These are phyloP conservation scores for Chelonoidis abingdonii DNA, from an alignment of 2,113 vertebrate species.

Conservation along the genomic window DNA sequence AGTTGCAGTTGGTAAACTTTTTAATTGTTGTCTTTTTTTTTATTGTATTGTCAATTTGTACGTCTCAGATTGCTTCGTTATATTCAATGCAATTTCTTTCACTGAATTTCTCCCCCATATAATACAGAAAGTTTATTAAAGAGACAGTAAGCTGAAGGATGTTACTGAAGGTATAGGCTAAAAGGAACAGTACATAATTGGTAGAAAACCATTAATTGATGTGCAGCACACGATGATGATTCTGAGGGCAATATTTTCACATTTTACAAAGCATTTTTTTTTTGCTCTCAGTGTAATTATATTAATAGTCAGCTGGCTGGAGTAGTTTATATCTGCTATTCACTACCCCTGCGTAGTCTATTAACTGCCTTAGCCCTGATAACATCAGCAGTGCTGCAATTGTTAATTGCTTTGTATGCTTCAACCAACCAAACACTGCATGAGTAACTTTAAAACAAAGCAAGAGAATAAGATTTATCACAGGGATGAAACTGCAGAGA, in stretches of 20 bases:
- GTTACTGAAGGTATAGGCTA: conserved; percentile 19
- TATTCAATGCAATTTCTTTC: conserved; percentile 17
- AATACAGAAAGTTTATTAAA: conserved; percentile 39
- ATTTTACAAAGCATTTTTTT: conserved; percentile 37
- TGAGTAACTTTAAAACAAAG: conserved; percentile 43
- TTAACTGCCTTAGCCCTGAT: neutral
- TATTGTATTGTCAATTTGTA: conserved; percentile 1
- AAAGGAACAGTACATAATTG: conserved; percentile 46
- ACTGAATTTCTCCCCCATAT: conserved; percentile 11
- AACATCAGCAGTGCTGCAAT: neutral
- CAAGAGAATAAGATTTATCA: conserved; percentile 44
- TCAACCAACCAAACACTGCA: conserved; percentile 28
- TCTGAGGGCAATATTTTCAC: neutral
- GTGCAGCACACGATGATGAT: neutral
- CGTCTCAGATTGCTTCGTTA: neutral
- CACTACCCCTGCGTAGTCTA: neutral
- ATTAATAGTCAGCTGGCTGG: neutral
- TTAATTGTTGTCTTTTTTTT: neutral
- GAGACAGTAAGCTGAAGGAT: conserved; percentile 32
- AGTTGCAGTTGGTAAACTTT: neutral
- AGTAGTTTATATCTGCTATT: neutral
- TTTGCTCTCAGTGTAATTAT: neutral
- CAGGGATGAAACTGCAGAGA: conserved; percentile 14
- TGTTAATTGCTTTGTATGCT: conserved; percentile 35
- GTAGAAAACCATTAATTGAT: conserved; percentile 47